Conservation (phyloP, 2,888 invertebrate species). For the Drosophila mimetica region DNA sequence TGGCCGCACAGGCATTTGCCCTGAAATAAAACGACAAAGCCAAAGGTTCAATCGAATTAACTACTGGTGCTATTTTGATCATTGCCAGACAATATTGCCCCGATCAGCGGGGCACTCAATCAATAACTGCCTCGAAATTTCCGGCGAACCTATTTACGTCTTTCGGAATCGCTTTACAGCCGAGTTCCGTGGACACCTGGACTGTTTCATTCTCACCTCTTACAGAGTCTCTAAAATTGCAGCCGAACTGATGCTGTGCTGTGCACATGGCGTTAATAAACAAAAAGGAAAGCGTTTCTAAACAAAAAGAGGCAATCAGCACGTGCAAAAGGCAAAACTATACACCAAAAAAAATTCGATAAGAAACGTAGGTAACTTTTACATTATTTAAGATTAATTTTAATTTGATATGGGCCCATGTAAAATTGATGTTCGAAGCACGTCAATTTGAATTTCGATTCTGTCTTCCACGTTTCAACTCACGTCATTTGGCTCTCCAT, state of each 20-base stretch:
- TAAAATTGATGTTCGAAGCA: too few species aligned
- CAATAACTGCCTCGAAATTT: constrained; percentile 53
- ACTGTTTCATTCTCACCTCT: constrained; percentile 67
- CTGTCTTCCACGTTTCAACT: too few species aligned
- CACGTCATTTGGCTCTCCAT: too few species aligned
- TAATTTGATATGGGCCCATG: too few species aligned
- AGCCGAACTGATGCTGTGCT: constrained; percentile 9
- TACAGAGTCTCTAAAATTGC: constrained; percentile 25
- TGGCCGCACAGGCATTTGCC: constrained; percentile 91
- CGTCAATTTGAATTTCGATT: too few species aligned
- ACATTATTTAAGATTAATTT: too few species aligned
- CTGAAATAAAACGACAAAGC: constrained; percentile 64
- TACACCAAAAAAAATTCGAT: too few species aligned
- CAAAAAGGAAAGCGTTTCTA: constrained; percentile 1
- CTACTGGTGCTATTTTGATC: constrained; percentile 56
- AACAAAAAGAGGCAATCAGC: constrained; percentile 15
- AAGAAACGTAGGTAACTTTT: too few species aligned
- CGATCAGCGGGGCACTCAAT: constrained; percentile 19
- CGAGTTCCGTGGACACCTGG: constrained; percentile 62
- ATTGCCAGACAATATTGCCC: constrained; percentile 22
- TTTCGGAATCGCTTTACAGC: constrained; percentile 43
- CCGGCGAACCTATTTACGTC: constrained; percentile 47
- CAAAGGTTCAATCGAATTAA: constrained; percentile 42
- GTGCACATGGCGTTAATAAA: constrained; percentile 15
- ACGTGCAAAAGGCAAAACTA: constrained; percentile 4